Evolutionary conservation across 1,140 invertebrate genomes (phyloP), one percentile per base, ranked within the genome.

Genomic region (Agrilus planipennis): DNA sequence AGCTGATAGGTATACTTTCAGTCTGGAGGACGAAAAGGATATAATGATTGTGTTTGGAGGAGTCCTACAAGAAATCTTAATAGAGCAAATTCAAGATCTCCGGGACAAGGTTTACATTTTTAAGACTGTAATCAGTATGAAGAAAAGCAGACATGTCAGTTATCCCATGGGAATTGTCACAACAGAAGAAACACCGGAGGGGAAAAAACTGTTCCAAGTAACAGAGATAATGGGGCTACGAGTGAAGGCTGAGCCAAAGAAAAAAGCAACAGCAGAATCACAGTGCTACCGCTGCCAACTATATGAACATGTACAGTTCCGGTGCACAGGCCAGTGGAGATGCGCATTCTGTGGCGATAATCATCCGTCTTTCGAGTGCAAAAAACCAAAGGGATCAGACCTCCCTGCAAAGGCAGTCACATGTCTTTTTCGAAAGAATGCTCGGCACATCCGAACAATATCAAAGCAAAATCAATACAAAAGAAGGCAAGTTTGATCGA

Each of bases 261-360:
- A 19, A 12, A 35, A 35, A 16, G 11, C 15, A 1, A 18, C 34
- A 11, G n/a, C n/a, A n/a, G n/a, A n/a, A n/a, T n/a, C n/a, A n/a
- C n/a, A n/a, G n/a, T n/a, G n/a, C n/a, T 31, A 16, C 18, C 2
- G 29, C 15, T 31, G 29, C 29, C 29, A 31, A 14, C 6, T 31
- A n/a, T 31, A 31, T 17, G 29, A 17, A 7, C 29, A 31, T 14
- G 29, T 31, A 31, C 29, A n/a, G n/a, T n/a, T n/a, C n/a, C n/a
- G n/a, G n/a, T n/a, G n/a, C n/a, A n/a, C n/a, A n/a, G n/a, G n/a
- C n/a, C n/a, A n/a, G n/a, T n/a, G n/a, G n/a, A n/a, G n/a, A n/a
- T n/a, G n/a, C n/a, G n/a, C n/a, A n/a, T n/a, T n/a, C n/a, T n/a
- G n/a, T n/a, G n/a, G n/a, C n/a, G n/a, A n/a, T n/a, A n/a, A n/a